Base-by-base conservation (phyloP, 1,140 invertebrate genomes). In the Telenomus remus region DNA sequence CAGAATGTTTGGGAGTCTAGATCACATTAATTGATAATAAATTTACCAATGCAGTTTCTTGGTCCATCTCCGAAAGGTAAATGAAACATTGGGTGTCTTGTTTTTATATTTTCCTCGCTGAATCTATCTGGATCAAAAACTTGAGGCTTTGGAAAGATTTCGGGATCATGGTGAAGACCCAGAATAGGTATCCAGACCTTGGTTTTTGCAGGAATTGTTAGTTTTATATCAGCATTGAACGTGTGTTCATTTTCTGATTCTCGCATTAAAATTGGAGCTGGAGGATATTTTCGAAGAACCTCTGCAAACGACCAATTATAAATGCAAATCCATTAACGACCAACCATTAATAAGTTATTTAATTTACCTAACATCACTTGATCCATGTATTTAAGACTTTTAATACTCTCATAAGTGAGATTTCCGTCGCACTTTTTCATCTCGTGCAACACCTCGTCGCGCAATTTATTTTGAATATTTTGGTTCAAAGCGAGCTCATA, bases 61-160 rank as follows among this genome's bases (percentile, higher is more conserved):
- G 88, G 85, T 6, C 91, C 91, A 66, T 89, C 88, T 4, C 90
- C 90, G 80, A 92, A 92, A 6, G 91, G 91, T 19, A 91, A 83
- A 79, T 87, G 90, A 8, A 82, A 60, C 76, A 83, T 86, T 1
- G 66, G 84, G 71, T 82, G 87, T 43, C 90, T 79, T 4, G 61
- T 63, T 44, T 79, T 65, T 5, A 70, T 61, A 33, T 88, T 87
- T 74, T 90, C 90, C 1, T 89, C 82, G 10, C 84, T 80, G 79
- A 94, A 94, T 70, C 92, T 85, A 42, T 93, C 91, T 0, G 94
- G 94, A 84, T 93, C 88, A 74, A 93, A 95, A 9, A 79, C 84
- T 4, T 91, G 87, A 5, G 94, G 93, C 70, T 94, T 85, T 1
- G 90, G 87, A 82, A 89, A 95, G 54, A 90, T 87, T 11, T 89